Base-by-base conservation (phyloP, 2,113 vertebrate species). In the Grammomys surdaster region DNA sequence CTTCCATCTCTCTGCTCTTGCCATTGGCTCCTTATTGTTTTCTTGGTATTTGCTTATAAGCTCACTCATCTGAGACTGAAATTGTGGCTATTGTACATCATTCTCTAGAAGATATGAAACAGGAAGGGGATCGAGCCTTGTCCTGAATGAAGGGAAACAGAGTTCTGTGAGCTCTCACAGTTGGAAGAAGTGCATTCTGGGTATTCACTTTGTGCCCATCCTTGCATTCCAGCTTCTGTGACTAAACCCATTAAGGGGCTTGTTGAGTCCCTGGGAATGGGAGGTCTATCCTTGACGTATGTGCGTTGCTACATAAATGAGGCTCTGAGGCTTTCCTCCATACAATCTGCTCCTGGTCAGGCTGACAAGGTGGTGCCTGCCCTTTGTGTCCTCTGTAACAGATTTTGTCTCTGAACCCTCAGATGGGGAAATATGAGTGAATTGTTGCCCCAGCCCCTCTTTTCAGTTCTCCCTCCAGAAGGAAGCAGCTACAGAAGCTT, bases 271-370 rank as follows among this genome's bases (percentile, higher is more conserved):
- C 65, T 13, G 28, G 65, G 12, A 81, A 58, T 54, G 76, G 76
- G 86, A 94, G 86, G 82, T n/a, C 4, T 26, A 1, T 54, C 86
- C n/a, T 26, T 1, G 5, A 89, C 82, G 95, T 95, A 95, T 89
- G 95, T 40, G 93, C 77, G 54, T 87, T 22, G 67, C 89, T 87
- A 51, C 93, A 80, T 86, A 85, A 93, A 92, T 72, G 89, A 78
- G 73, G 69, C 40, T 19, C 36, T 54, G 36, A 69, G 60, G 72
- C 63, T 93, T 94, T 94, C 89, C 70, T 73, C 10, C 26, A 0
- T 10, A 7, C 2, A 19, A 69, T 88, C 76, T 91, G 93, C 60
- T 94, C 89, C 72, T 89, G 89, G 73, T 90, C 89, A 70, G 72
- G 65, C 80, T 40, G 90, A 77, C 78, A 51, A 89, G n/a, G 76